phyloP scores from a whole-genome alignment of 1,140 invertebrate genomes.

The Xylocopa sonorina region DNA sequence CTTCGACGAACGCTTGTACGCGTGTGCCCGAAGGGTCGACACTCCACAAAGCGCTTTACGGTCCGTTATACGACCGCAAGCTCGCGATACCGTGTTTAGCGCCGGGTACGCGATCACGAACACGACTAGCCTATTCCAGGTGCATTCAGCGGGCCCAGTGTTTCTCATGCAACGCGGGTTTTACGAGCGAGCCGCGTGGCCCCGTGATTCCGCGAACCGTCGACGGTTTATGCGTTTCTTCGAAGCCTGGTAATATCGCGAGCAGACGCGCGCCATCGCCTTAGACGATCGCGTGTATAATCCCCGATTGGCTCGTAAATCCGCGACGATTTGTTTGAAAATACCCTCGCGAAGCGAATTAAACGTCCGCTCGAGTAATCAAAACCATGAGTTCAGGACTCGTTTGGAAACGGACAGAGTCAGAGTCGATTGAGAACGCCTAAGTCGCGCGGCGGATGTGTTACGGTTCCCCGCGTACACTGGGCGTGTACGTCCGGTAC shows the following conservation, averaged over 20 bases:
- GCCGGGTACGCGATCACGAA: conserved; percentile 43
- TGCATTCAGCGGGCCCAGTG: conserved; percentile 31
- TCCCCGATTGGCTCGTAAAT: neutral
- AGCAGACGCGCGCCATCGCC: neutral
- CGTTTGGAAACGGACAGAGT: no score
- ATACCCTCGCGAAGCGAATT: no score
- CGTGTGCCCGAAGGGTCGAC: conserved; percentile 32
- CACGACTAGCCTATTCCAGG: conserved; percentile 43
- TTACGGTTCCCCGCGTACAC: neutral
- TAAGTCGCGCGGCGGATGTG: neutral
- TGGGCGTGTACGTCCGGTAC: conserved; percentile 23
- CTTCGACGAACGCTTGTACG: conserved; percentile 29
- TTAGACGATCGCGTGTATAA: neutral
- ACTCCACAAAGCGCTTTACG: conserved; percentile 46
- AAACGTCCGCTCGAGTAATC: no score
- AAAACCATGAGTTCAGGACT: no score
- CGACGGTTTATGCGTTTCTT: conserved; percentile 1
- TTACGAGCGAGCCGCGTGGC: neutral
- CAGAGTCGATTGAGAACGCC: conserved; percentile 13
- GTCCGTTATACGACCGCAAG: conserved; percentile 54
- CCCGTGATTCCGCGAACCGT: neutral
- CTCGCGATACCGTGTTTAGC: conserved; percentile 54
- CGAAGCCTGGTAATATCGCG: neutral
- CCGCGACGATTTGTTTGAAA: neutral
- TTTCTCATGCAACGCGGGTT: conserved; percentile 22